Evolutionary conservation across 2,888 invertebrate genomes (phyloP), one percentile per base, ranked within the genome.

Genomic region (Hofmannophila pseudospretella): DNA sequence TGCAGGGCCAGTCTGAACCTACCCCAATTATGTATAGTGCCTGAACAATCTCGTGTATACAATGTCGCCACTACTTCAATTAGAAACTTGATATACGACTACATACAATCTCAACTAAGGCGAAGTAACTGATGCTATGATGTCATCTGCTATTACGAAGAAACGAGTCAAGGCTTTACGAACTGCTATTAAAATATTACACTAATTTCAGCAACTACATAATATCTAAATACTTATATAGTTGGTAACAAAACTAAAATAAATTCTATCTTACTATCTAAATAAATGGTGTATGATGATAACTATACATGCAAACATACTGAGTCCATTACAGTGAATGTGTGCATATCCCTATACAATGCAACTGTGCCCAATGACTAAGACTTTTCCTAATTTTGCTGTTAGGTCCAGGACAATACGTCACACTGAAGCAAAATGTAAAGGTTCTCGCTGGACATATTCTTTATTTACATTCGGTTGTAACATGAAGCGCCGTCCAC

Each of bases 321-420:
- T 45, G 49, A 51, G 50, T 54, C 45, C 56, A 54, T 56, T 62
- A 70, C 64, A 57, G 73, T 78, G 76, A 58, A 68, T 55, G 57
- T 66, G 85, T 78, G 81, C 80, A 67, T 69, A 67, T 72, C 73
- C 81, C 79, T 75, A 73, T 76, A 84, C 85, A 84, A 85, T 77
- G 82, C 85, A 85, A 85, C 84, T 85, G 86, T 85, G 86, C 82
- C 86, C 85, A 85, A 85, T 82, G 78, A 78, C 58, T 73, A 67
- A 57, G 42, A 58, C 56, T 64, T 68, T 67, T 70, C 75, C 67
- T 65, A 65, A 60, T 59, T 48, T 67, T 58, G 71, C 58, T 64
- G 57, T 57, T 61, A 66, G 60, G 59, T 71, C 55, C 66, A 67
- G 72, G 75, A 79, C 79, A 76, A 67, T 70, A 82, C 84, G 84